phyloP scores from a whole-genome alignment of 1,140 invertebrate species.

The Portunus trituberculatus region DNA sequence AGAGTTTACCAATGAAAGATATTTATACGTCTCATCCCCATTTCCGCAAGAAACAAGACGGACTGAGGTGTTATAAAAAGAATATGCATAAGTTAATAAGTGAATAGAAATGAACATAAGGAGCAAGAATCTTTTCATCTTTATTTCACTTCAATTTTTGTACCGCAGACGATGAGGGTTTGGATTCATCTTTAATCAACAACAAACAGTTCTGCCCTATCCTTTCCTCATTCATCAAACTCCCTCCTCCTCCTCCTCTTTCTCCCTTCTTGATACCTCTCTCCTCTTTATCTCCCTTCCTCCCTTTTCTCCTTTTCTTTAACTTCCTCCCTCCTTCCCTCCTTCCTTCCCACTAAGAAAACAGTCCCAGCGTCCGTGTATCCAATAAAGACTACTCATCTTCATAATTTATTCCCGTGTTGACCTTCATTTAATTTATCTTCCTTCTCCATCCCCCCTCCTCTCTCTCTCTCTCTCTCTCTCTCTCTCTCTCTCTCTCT shows the following conservation, averaged over 20 bases:
- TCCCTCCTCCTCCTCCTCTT: too few species aligned
- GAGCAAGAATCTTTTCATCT: too few species aligned
- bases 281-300: too few species aligned
- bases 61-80: too few species aligned
- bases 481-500: background rate
- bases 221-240: background rate
- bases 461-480: background rate
- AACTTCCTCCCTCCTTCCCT: background rate
- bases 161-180: background rate
- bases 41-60: too few species aligned
- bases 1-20: too few species aligned
- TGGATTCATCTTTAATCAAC: background rate
- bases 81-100: too few species aligned
- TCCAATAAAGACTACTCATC: conserved; percentile 12
- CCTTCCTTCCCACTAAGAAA: background rate
- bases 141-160: background rate
- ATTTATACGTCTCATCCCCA: too few species aligned
- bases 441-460: background rate
- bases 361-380: conserved; percentile 8
- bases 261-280: too few species aligned
- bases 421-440: conserved; percentile 28
- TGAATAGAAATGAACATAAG: too few species aligned
- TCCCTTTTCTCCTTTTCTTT: background rate
- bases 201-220: background rate
- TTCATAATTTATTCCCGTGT: conserved; percentile 14